These are phyloP conservation scores for Molossus alvarezi DNA, from an alignment of 2,797 vertebrate species.

Conservation along the genomic window DNA sequence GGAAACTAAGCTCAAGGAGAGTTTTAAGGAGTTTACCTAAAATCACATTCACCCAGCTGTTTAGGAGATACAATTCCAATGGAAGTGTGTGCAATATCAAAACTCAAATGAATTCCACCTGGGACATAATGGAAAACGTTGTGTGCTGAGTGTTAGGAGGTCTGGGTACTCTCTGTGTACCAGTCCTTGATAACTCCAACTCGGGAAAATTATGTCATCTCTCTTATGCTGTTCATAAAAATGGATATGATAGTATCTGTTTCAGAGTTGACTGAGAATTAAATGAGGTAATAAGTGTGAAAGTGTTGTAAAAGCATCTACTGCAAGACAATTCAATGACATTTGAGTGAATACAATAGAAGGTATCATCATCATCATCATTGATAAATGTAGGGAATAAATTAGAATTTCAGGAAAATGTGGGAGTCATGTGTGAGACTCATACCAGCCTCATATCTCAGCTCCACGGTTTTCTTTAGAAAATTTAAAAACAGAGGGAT, in stretches of 20 bases:
- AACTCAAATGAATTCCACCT: not conserved
- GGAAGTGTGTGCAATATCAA: not conserved
- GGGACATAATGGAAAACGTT: not conserved
- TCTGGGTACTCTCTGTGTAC: not conserved
- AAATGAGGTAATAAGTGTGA: not conserved
- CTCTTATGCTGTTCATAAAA: not conserved
- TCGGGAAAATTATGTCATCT: not conserved
- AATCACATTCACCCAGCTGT: not conserved
- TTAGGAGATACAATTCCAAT: not conserved
- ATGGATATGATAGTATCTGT: not conserved
- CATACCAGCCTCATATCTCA: rapidly evolving
- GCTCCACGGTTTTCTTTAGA: not conserved
- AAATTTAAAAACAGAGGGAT: not conserved
- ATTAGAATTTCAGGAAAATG: not conserved
- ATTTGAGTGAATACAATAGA: not conserved
- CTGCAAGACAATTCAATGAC: not conserved
- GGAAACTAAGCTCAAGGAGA: not conserved
- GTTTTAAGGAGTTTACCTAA: not conserved
- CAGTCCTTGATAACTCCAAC: not conserved
- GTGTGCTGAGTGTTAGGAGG: too few relatives aligned
- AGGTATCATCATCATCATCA: not conserved
- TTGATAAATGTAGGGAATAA: not conserved
- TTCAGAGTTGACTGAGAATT: not conserved
- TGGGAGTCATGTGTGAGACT: not conserved
- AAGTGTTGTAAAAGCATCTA: not conserved